Evolutionary conservation across 2,113 vertebrate species (phyloP), one percentile per base, ranked within the genome.

Genomic region (Dendropsophus ebraccatus): DNA sequence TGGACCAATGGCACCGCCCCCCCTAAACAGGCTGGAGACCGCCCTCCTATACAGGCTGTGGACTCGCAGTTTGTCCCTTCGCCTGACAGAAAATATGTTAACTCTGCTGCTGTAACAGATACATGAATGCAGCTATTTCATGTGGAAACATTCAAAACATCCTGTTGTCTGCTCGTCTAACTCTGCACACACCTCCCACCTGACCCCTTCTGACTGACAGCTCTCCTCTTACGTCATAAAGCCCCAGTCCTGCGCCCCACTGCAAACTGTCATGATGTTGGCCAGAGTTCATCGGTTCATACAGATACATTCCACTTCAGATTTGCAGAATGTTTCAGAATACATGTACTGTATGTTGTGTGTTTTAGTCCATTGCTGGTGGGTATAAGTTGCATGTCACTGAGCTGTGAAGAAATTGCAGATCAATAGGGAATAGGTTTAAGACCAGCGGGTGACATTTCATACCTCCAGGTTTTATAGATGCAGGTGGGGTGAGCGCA

Each of bases 81-180:
- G 56, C 17, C 72, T 84, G 41, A 84, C 37, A 84, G 37, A 41
- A 84, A 76, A 84, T 65, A 77, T 54, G 70, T 54, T 32, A 82
- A 49, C 35, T 74, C 37, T 10, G 62, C 62, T 35, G 50, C 30
- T 14, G 50, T 23, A 58, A 78, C 11, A 77, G 47, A 52, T 30
- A 74, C 50, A 58, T 37, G 32, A 14, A 41, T 41, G 28, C 50
- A 35, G 19, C 54, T 58, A 79, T 58, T 58, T 58, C 30, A 35
- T 58, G 47, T 49, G 87, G 81, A 89, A 87, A 87, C 73, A 67
- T 28, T 16, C 21, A 9, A 81, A 65, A 65, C 32, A 65, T 65
- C 5, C 60, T 37, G 21, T 17, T 32, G 30, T 79, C 28, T 79
- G n/a, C 25, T 32, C 25, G 5, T 17, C 21, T 21, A 37, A 41